phyloP scores from a whole-genome alignment of 2,113 vertebrate species.

The Caranx ignobilis region DNA sequence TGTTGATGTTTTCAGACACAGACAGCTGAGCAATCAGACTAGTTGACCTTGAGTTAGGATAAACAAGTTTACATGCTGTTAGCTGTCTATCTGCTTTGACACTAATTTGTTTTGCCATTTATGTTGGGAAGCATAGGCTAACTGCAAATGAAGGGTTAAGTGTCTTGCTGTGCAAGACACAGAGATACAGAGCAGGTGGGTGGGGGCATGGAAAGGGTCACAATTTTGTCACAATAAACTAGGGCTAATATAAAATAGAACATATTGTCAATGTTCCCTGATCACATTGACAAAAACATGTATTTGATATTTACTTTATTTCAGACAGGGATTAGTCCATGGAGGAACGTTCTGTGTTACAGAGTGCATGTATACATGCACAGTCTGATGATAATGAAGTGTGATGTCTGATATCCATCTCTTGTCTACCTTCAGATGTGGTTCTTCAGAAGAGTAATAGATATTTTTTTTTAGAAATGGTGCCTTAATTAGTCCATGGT shows the following conservation, averaged over 20 bases:
- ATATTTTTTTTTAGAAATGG: conserved; percentile 2
- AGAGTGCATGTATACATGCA: neutral
- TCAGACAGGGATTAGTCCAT: no score
- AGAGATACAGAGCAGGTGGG: neutral
- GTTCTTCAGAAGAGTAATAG: neutral
- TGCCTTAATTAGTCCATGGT: conserved; percentile 3
- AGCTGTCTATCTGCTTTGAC: neutral
- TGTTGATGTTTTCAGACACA: neutral
- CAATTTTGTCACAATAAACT: neutral
- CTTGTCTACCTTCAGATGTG: neutral
- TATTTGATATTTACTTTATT: no score
- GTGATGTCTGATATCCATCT: neutral
- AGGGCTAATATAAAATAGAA: neutral
- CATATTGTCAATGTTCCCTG: no score
- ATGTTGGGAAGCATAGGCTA: no score
- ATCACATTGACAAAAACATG: no score
- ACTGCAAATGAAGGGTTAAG: no score
- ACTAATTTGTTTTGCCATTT: neutral
- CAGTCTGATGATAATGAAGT: neutral
- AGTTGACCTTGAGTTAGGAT: neutral
- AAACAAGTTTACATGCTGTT: neutral
- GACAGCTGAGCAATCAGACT: neutral
- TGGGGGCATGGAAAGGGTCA: neutral
- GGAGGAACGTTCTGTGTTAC: neutral
- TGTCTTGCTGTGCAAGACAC: neutral